Percentiles rank a stretch among this genome's conserved stretches.
These are phyloP conservation scores for Sphinx pinastri DNA, from an alignment of 2,888 invertebrate genomes.

Conservation along the genomic window DNA sequence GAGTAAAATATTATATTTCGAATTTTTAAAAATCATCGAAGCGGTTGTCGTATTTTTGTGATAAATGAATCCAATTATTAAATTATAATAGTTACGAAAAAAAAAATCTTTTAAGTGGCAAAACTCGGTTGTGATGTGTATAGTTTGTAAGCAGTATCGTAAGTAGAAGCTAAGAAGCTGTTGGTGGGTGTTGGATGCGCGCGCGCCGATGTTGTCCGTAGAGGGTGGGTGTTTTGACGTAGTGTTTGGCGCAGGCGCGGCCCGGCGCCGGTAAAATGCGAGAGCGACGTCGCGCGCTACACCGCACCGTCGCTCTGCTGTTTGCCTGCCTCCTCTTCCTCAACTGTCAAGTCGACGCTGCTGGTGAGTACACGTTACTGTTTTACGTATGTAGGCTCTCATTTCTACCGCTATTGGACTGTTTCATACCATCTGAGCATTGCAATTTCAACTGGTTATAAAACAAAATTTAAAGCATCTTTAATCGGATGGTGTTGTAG, in stretches of 20 bases:
- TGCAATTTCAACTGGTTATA: not conserved
- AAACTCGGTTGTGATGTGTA: slow-evolving; percentile 84
- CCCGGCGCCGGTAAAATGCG: slow-evolving; percentile 82
- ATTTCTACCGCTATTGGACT: not conserved
- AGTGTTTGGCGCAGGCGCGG: slow-evolving; percentile 79
- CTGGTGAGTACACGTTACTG: slow-evolving; percentile 66
- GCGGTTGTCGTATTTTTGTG: slow-evolving; percentile 84
- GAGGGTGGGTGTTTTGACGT: slow-evolving; percentile 71
- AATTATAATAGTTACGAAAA: slow-evolving; percentile 27
- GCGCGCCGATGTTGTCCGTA: slow-evolving; percentile 68
- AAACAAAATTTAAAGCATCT: not conserved
- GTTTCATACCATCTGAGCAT: not conserved
- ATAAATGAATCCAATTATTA: slow-evolving; percentile 53
- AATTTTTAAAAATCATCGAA: slow-evolving; percentile 79
- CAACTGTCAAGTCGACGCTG: slow-evolving; percentile 73
- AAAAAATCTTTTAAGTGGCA: slow-evolving; percentile 66
- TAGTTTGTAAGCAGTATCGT: slow-evolving; percentile 72
- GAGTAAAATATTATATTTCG: slow-evolving; percentile 65
- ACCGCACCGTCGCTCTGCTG: slow-evolving; percentile 77
- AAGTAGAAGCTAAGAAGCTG: slow-evolving; percentile 55
- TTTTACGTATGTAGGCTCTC: slow-evolving; percentile 8
- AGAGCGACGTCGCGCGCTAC: slow-evolving; percentile 77
- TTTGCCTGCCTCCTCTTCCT: slow-evolving; percentile 76
- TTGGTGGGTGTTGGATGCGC: slow-evolving; percentile 50
- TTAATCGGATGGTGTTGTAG: not conserved